These are phyloP conservation scores for Steatornis caripensis DNA, from an alignment of 2,113 vertebrate species.

Conservation along the genomic window DNA sequence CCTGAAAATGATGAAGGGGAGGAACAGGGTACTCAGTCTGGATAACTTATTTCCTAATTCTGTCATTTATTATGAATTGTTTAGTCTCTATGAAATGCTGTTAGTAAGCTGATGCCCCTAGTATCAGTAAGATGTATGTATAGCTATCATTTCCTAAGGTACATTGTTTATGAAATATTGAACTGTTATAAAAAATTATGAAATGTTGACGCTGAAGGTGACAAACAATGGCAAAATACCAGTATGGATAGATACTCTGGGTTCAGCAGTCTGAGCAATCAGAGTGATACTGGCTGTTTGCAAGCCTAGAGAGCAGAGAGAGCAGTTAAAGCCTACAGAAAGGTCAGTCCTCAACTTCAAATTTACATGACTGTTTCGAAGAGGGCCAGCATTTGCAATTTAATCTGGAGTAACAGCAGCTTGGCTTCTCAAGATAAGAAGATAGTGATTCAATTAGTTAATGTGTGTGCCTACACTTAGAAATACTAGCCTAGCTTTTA, in stretches of 20 bases:
- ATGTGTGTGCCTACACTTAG: not conserved
- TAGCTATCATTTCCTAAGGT: slow-evolving; percentile 52
- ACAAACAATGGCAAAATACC: slow-evolving; percentile 9
- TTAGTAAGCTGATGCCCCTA: slow-evolving; percentile 13
- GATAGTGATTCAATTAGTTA: slow-evolving; percentile 26
- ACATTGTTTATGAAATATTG: slow-evolving; percentile 55
- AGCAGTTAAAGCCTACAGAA: not conserved
- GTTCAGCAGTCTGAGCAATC: not conserved
- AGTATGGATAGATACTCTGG: not conserved
- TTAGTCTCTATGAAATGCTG: slow-evolving; percentile 37
- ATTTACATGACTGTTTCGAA: not conserved
- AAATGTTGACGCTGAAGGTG: not conserved
- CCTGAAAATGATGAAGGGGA: slow-evolving; percentile 54
- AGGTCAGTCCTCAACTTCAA: not conserved
- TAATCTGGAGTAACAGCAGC: not conserved
- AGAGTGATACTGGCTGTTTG: not conserved
- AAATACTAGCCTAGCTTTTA: slow-evolving; percentile 26
- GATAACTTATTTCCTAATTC: slow-evolving; percentile 62
- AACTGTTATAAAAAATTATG: slow-evolving; percentile 33
- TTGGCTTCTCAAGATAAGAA: not conserved
- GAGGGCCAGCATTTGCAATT: not conserved
- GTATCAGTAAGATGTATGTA: slow-evolving; percentile 45
- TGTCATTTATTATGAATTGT: slow-evolving; percentile 54
- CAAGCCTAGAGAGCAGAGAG: not conserved
- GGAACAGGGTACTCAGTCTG: not conserved